phyloP scores from a whole-genome alignment of 2,797 vertebrate genomes.

The Cryptoblepharus egeriae region DNA sequence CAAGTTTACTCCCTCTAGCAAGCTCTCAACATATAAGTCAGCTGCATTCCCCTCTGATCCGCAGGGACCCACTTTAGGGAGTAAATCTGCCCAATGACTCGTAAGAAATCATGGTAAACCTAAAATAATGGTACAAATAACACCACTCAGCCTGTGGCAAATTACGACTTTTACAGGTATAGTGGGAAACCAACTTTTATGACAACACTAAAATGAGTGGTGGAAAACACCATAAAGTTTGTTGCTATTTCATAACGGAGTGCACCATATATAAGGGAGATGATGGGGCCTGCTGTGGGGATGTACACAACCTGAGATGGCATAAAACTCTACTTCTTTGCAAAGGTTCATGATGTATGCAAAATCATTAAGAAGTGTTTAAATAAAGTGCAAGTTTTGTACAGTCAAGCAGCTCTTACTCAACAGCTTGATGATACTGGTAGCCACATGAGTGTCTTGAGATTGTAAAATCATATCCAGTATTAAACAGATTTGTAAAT shows the following conservation, averaged over 20 bases:
- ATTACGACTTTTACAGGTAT: constrained; percentile 52
- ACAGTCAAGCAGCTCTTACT: background rate
- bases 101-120: constrained; percentile 51
- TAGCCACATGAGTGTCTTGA: background rate
- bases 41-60: constrained; percentile 17
- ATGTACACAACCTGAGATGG: background rate
- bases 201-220: constrained; percentile 55
- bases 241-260: constrained; percentile 38
- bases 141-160: constrained; percentile 54
- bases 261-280: constrained; percentile 15
- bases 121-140: constrained; percentile 61
- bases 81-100: constrained; percentile 46
- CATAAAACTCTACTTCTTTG: background rate
- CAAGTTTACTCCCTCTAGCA: constrained; percentile 3
- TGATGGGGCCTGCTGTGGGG: background rate
- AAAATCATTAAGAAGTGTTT: background rate
- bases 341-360: background rate
- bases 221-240: constrained; percentile 44
- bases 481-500: fast-evolving
- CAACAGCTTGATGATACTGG: background rate
- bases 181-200: constrained; percentile 57
- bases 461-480: background rate
- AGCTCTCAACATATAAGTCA: constrained; percentile 27
- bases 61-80: constrained; percentile 32
- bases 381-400: background rate